Evolutionary conservation across 2,888 invertebrate genomes (phyloP).

Genomic region (Spisula solida): DNA sequence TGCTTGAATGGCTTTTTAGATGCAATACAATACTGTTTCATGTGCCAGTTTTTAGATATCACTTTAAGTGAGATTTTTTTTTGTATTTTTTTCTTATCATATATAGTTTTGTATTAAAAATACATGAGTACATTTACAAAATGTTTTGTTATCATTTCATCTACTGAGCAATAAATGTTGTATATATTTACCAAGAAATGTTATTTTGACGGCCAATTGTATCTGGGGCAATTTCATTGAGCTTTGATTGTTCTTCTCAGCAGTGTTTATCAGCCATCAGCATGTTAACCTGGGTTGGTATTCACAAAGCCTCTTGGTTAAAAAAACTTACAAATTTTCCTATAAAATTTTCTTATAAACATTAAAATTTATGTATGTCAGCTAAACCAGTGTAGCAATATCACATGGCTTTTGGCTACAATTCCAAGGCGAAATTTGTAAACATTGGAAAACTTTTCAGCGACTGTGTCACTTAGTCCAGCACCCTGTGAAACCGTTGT

Average conservation of each 20-base stretch:
- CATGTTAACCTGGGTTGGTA: background rate
- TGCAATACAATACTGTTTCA: background rate
- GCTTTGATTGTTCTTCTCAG: background rate
- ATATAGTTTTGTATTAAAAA: constrained; percentile 7
- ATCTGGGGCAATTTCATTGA: background rate
- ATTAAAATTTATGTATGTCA: too few species aligned
- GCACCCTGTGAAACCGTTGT: too few species aligned
- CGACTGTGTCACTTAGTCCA: too few species aligned
- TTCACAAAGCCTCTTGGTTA: too few species aligned
- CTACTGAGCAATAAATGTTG: background rate
- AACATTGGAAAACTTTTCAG: too few species aligned
- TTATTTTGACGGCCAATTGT: background rate
- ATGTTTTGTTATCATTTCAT: background rate
- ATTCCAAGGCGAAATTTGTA: too few species aligned
- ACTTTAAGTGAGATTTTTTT: background rate
- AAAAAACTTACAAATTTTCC: too few species aligned
- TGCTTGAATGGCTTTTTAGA: constrained; percentile 15
- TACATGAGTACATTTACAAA: background rate
- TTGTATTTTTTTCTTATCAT: background rate
- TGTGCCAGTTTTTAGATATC: background rate
- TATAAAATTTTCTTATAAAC: too few species aligned
- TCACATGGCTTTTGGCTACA: too few species aligned
- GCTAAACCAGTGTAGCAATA: too few species aligned
- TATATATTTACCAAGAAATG: too few species aligned
- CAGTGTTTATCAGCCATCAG: too few species aligned